These are phyloP conservation scores for Meandrina meandrites DNA, from an alignment of 92 coral and sea anemone genomes.

Conservation along the genomic window DNA sequence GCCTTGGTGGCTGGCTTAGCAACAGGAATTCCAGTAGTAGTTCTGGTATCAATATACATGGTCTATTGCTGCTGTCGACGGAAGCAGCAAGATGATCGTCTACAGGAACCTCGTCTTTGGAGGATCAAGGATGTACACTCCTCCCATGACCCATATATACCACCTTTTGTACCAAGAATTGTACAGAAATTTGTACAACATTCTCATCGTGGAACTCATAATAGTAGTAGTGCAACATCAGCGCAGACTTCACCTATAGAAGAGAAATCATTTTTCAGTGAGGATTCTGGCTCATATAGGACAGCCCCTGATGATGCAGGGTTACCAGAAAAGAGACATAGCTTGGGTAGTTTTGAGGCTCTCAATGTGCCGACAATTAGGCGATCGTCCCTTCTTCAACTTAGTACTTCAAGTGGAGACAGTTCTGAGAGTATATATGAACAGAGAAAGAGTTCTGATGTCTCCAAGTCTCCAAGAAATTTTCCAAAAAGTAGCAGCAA, in stretches of 20 bases:
- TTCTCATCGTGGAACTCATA: constrained; percentile 76
- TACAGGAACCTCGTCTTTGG: constrained; percentile 91
- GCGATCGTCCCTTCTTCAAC: constrained; percentile 77
- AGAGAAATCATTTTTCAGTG: constrained; percentile 90
- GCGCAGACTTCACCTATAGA: constrained; percentile 89
- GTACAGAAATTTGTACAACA: constrained; percentile 95
- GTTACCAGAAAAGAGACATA: constrained; percentile 70
- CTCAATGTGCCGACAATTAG: constrained; percentile 76
- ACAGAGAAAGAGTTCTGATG: constrained; percentile 67
- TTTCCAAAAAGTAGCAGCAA: constrained; percentile 75
- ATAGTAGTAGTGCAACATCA: constrained; percentile 90
- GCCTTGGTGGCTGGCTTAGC: constrained; percentile 96
- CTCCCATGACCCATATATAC: constrained; percentile 93
- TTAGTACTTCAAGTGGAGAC: constrained; percentile 89
- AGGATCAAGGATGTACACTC: constrained; percentile 76
- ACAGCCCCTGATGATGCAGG: constrained; percentile 92
- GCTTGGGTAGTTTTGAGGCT: constrained; percentile 71
- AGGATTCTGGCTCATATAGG: constrained; percentile 92
- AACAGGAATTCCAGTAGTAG: constrained; percentile 91
- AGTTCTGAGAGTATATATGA: constrained; percentile 91
- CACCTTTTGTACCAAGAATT: constrained; percentile 90
- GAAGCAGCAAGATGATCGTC: constrained; percentile 70
- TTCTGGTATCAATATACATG: constrained; percentile 84
- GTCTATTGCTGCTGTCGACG: constrained; percentile 95
- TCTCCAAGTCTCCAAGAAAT: constrained; percentile 70